These are phyloP conservation scores for Synanthedon tipuliformis DNA, from an alignment of 2,888 invertebrate species.

Conservation along the genomic window DNA sequence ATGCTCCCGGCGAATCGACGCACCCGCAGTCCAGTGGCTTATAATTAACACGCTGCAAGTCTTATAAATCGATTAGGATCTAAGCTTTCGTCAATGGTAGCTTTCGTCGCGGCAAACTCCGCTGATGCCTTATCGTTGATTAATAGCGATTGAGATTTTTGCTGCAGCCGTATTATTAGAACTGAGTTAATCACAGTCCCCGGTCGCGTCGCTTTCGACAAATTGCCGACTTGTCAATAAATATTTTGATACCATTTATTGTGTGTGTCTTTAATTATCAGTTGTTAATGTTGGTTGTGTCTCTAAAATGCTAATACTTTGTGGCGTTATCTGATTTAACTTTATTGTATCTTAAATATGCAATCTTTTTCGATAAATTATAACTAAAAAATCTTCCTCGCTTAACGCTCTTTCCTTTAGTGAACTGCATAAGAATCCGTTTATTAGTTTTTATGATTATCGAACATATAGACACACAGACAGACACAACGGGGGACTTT, in stretches of 20 bases:
- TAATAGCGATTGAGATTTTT: conserved; percentile 66
- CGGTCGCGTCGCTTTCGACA: conserved; percentile 42
- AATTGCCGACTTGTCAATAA: conserved; percentile 49
- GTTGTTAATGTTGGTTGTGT: background rate
- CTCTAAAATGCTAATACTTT: no score
- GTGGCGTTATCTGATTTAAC: no score
- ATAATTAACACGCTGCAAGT: conserved; percentile 69
- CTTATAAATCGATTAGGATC: conserved; percentile 70
- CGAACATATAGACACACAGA: no score
- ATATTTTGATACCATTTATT: conserved; percentile 29
- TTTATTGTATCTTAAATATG: no score
- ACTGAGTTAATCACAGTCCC: conserved; percentile 41
- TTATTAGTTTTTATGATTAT: no score
- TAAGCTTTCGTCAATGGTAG: conserved; percentile 70
- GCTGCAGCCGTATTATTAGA: conserved; percentile 57
- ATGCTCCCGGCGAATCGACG: conserved; percentile 31
- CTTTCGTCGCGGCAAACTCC: conserved; percentile 52
- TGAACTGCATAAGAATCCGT: no score
- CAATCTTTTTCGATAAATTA: no score
- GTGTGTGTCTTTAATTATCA: background rate
- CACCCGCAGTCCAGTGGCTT: conserved; percentile 60
- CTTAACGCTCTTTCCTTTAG: no score
- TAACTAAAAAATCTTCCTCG: no score
- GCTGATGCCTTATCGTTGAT: conserved; percentile 62
- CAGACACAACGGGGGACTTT: no score